These are phyloP conservation scores for Harlomillsia oculata DNA, from an alignment of 1,140 invertebrate species.

Conservation along the genomic window DNA sequence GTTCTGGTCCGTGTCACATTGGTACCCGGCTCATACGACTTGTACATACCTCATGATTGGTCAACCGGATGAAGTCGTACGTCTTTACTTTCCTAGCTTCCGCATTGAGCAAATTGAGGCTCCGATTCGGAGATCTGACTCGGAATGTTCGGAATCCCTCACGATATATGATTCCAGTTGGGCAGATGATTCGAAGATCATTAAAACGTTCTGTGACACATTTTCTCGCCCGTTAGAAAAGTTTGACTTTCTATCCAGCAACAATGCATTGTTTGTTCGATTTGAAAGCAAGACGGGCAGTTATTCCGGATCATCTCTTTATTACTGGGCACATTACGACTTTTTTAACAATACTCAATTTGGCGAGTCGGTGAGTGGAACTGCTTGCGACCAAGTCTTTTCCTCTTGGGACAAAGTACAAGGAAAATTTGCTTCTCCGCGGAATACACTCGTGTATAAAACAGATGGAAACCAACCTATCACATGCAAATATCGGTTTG, in stretches of 20 bases:
- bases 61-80: slow-evolving; percentile 67
- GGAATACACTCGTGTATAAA: slow-evolving; percentile 77
- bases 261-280: slow-evolving; percentile 70
- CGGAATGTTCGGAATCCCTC: slow-evolving; percentile 77
- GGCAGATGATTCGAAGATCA: slow-evolving; percentile 74
- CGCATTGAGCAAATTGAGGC: slow-evolving; percentile 79
- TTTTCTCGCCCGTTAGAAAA: slow-evolving; percentile 84
- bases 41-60: slow-evolving; percentile 82
- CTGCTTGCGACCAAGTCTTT: slow-evolving; percentile 74
- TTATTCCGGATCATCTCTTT: slow-evolving; percentile 73
- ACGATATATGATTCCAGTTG: slow-evolving; percentile 75
- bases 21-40: slow-evolving; percentile 82
- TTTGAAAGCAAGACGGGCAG: slow-evolving; percentile 85
- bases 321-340: slow-evolving; percentile 85
- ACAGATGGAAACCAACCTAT: slow-evolving; percentile 45
- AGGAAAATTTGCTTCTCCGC: slow-evolving; percentile 62
- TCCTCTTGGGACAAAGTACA: slow-evolving; percentile 59
- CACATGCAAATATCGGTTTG: slow-evolving; percentile 67
- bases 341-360: slow-evolving; percentile 81
- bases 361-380: slow-evolving; percentile 64
- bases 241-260: slow-evolving; percentile 77
- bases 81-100: slow-evolving; percentile 73
- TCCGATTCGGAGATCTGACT: slow-evolving; percentile 62
- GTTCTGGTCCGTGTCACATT: slow-evolving; percentile 75
- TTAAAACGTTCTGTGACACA: slow-evolving; percentile 85